phyloP scores from a whole-genome alignment of 2,888 invertebrate genomes.

The Leptinotarsa rubiginosa region DNA sequence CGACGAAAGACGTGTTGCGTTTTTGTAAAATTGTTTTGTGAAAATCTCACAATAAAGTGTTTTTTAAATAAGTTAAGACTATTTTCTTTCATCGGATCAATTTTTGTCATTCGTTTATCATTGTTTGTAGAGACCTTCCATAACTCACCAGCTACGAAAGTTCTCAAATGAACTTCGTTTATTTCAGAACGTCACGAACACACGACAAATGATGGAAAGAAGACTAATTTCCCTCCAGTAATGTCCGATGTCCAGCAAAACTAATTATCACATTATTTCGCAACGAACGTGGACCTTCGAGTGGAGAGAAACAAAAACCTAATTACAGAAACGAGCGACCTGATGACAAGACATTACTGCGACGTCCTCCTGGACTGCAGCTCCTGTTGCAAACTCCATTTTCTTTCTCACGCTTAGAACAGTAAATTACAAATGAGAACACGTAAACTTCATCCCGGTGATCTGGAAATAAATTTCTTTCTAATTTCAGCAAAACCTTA shows the following conservation, averaged over 20 bases:
- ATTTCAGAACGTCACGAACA: slow-evolving; percentile 39
- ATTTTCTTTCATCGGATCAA: too few relatives aligned
- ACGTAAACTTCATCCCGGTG: slow-evolving; percentile 49
- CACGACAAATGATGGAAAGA: slow-evolving; percentile 48
- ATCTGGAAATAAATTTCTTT: slow-evolving; percentile 45
- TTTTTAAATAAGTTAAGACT: too few relatives aligned
- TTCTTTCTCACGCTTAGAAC: slow-evolving; percentile 60
- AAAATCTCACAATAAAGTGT: too few relatives aligned
- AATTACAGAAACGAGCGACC: slow-evolving; percentile 65
- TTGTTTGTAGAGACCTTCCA: background rate
- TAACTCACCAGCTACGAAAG: background rate
- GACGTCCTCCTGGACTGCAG: slow-evolving; percentile 63
- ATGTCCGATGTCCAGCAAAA: slow-evolving; percentile 53
- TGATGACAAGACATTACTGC: slow-evolving; percentile 66
- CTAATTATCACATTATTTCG: slow-evolving; percentile 50
- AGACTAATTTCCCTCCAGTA: slow-evolving; percentile 49
- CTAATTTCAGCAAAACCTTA: slow-evolving; percentile 33
- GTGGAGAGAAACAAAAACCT: slow-evolving; percentile 64
- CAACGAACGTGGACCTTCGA: slow-evolving; percentile 56
- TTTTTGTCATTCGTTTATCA: too few relatives aligned
- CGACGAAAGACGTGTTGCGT: too few relatives aligned
- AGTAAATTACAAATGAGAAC: slow-evolving; percentile 54
- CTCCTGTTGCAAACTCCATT: slow-evolving; percentile 57
- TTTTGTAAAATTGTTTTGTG: too few relatives aligned
- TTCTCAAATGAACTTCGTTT: slow-evolving; percentile 36